Conservation (phyloP, 2,888 invertebrate genomes). For the Disparrhopalites patrizii region DNA sequence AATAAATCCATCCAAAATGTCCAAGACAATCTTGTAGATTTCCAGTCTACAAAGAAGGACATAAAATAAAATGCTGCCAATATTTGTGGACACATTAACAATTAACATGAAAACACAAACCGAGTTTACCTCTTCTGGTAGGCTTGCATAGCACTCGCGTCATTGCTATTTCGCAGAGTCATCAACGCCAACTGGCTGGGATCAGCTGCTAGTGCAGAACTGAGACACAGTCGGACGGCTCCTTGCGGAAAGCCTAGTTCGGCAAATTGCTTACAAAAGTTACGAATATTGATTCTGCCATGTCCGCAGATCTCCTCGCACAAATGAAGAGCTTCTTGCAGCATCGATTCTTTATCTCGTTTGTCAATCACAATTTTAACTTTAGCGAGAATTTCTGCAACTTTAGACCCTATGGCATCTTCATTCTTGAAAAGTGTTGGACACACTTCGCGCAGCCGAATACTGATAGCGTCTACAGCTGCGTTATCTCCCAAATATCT, state of each 20-base stretch:
- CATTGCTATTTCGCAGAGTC: constrained; percentile 31
- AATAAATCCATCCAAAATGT: constrained; percentile 42
- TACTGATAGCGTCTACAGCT: constrained; percentile 85
- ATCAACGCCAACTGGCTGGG: constrained; percentile 43
- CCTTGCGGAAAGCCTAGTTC: constrained; percentile 47
- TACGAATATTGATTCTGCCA: constrained; percentile 43
- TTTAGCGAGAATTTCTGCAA: constrained; percentile 52
- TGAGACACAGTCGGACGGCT: constrained; percentile 42
- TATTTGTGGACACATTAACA: background rate
- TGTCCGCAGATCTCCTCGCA: constrained; percentile 47
- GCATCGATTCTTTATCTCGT: constrained; percentile 39
- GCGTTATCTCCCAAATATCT: constrained; percentile 92
- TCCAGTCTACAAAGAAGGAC: constrained; percentile 31
- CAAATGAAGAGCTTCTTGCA: constrained; percentile 43
- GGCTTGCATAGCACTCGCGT: constrained; percentile 35
- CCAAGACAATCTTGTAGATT: constrained; percentile 45
- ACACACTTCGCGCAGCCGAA: constrained; percentile 80
- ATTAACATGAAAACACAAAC: background rate
- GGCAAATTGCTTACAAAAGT: constrained; percentile 45
- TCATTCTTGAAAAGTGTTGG: constrained; percentile 90
- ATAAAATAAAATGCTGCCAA: background rate
- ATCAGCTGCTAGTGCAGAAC: constrained; percentile 44
- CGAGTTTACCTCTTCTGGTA: constrained; percentile 35
- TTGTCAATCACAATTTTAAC: constrained; percentile 38
- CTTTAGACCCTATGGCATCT: constrained; percentile 94